A percentile compares a stretch with the other conserved stretches of the same genome.
Conservation (phyloP, 1,140 invertebrate species). For the Phenacoccus solenopsis region DNA sequence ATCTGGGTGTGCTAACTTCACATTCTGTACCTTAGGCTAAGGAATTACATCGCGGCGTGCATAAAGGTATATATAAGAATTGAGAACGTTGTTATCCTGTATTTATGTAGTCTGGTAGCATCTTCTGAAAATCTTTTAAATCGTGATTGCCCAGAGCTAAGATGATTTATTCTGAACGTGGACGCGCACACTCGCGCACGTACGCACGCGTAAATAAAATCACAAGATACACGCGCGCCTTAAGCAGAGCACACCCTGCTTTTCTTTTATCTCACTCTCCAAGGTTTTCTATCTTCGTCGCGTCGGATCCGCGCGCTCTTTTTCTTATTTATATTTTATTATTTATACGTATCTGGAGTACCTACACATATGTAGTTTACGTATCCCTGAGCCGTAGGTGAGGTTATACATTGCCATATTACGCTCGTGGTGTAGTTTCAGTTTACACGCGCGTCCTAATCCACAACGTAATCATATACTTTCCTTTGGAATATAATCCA, state of each 20-base stretch:
- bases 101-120: conserved; percentile 16
- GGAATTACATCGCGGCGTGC: background rate
- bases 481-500: too few relatives aligned
- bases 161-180: background rate
- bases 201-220: background rate
- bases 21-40: background rate
- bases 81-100: conserved; percentile 7
- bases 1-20: background rate
- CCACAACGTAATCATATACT: too few relatives aligned
- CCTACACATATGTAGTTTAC: background rate
- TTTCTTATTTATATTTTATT: too few relatives aligned
- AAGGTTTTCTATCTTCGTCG: too few relatives aligned
- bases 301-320: too few relatives aligned
- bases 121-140: conserved; percentile 18
- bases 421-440: background rate
- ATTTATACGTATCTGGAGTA: too few relatives aligned
- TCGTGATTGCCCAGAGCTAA: background rate
- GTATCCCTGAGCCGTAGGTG: conserved; percentile 9
- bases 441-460: background rate
- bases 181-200: background rate
- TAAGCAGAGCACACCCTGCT: background rate
- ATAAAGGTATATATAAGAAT: background rate
- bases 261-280: background rate
- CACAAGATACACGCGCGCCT: background rate
- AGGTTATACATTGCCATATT: background rate